Conservation (phyloP, 2,888 invertebrate species). For the Macrosiphum euphorbiae region DNA sequence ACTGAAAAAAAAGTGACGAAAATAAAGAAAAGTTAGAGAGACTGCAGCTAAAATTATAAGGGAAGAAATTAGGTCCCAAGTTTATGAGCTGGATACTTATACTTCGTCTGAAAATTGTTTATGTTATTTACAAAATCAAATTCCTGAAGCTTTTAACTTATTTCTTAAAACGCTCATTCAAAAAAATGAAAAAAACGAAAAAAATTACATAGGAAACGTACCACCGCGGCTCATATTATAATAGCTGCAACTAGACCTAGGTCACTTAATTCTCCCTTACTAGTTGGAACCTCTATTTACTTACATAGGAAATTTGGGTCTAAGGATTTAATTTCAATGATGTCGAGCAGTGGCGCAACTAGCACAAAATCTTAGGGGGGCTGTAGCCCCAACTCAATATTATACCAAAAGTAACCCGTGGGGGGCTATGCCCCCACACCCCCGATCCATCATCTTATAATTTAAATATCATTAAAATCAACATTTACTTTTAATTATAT, state of each 20-base stretch:
- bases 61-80: slow-evolving; percentile 68
- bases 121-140: slow-evolving; percentile 66
- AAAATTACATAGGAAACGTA: slow-evolving; percentile 18
- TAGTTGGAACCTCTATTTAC: slow-evolving; percentile 68
- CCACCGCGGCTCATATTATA: slow-evolving; percentile 24
- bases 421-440: too few species aligned
- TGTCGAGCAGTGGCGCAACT: too few species aligned
- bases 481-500: too few species aligned
- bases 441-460: too few species aligned
- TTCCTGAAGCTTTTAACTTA: background rate
- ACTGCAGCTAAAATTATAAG: slow-evolving; percentile 69
- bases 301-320: slow-evolving; percentile 68
- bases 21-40: slow-evolving; percentile 67
- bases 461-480: too few species aligned
- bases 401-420: too few species aligned
- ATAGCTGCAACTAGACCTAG: slow-evolving; percentile 27
- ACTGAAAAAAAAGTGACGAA: slow-evolving; percentile 67
- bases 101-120: slow-evolving; percentile 67
- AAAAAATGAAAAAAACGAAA: background rate
- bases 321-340: slow-evolving; percentile 67
- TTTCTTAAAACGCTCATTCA: slow-evolving; percentile 23
- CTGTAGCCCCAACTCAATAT: too few species aligned
- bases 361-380: too few species aligned
- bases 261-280: slow-evolving; percentile 69
- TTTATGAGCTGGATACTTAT: slow-evolving; percentile 68